phyloP scores from a whole-genome alignment of 64 coral and sea anemone genomes.

The Stylophora pistillata region DNA sequence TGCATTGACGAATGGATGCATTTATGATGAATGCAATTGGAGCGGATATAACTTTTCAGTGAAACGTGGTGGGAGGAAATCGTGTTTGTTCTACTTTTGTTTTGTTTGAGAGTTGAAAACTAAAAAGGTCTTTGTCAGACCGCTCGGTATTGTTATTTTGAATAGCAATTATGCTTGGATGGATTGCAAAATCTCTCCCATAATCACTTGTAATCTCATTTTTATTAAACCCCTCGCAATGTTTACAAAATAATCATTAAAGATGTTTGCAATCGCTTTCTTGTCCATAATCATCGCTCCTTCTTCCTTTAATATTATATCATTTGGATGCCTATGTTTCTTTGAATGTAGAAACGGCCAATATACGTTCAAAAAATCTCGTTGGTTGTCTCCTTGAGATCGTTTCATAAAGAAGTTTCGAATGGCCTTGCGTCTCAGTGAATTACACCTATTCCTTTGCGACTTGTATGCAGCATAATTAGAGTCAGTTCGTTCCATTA shows the following conservation, averaged over 20 bases:
- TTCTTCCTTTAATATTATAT: slow-evolving; percentile 63
- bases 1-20: slow-evolving; percentile 29
- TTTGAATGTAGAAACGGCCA: too few species aligned
- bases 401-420: too few species aligned
- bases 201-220: slow-evolving; percentile 23
- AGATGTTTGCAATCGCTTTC: slow-evolving; percentile 40
- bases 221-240: slow-evolving; percentile 35
- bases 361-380: too few species aligned
- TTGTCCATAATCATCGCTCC: slow-evolving; percentile 38
- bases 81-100: slow-evolving; percentile 1
- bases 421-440: too few species aligned
- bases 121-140: not conserved
- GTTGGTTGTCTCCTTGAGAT: too few species aligned
- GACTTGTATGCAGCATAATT: too few species aligned
- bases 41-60: slow-evolving; percentile 5
- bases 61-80: slow-evolving; percentile 25
- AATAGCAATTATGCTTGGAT: slow-evolving; percentile 28
- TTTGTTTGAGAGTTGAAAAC: slow-evolving; percentile 2
- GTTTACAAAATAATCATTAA: slow-evolving; percentile 55
- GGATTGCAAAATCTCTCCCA: slow-evolving; percentile 17
- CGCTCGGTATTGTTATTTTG: slow-evolving; percentile 21
- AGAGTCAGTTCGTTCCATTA: too few species aligned
- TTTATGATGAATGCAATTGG: slow-evolving; percentile 38
- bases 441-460: too few species aligned
- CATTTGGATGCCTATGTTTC: too few species aligned